Conservation (phyloP, 2,113 vertebrate species). For the Piaya cayana region DNA sequence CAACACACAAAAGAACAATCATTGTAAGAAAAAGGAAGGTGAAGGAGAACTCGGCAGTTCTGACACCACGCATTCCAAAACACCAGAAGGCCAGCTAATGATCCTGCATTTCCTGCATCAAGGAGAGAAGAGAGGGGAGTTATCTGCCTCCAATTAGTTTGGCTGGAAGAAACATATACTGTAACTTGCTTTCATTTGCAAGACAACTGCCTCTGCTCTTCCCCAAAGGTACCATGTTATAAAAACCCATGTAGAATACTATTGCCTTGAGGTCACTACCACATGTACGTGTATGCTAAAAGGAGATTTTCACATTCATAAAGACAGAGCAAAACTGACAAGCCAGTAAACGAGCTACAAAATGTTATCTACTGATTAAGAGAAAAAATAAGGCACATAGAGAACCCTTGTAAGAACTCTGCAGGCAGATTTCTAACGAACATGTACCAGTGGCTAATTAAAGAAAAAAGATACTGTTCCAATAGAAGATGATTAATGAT, state of each 20-base stretch:
- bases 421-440: slow-evolving; percentile 36
- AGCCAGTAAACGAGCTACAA: neutral
- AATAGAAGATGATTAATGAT: slow-evolving; percentile 57
- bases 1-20: neutral
- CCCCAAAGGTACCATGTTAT: neutral
- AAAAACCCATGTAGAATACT: neutral
- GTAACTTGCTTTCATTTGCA: neutral
- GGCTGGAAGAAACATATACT: neutral
- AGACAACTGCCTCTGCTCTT: neutral
- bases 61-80: no score
- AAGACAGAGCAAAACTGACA: neutral
- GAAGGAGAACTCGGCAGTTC: neutral
- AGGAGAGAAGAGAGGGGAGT: neutral
- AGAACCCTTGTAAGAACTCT: neutral
- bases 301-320: neutral
- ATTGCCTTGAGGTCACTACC: neutral
- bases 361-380: neutral
- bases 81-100: neutral
- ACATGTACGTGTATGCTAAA: neutral
- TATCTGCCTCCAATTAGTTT: neutral
- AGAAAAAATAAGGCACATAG: neutral
- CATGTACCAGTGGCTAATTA: slow-evolving; percentile 14
- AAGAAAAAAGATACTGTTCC: slow-evolving; percentile 37
- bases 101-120: neutral
- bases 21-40: neutral